These are phyloP conservation scores for Choristoneura fumiferana DNA, from an alignment of 1,140 invertebrate species.

Conservation along the genomic window DNA sequence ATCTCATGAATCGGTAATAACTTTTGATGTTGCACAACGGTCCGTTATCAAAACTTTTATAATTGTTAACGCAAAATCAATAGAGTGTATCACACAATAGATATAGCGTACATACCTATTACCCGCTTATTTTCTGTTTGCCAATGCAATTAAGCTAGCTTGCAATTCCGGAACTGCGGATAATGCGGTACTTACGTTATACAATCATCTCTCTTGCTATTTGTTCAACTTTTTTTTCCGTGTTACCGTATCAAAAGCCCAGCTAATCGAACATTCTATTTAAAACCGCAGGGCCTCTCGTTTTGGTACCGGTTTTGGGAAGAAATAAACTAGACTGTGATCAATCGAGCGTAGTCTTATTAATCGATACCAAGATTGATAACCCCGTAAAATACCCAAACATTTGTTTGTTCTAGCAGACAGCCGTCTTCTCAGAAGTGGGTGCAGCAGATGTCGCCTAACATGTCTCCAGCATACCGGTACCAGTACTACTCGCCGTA, in stretches of 20 bases:
- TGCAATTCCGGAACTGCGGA: slow-evolving; percentile 14
- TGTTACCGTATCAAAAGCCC: no score
- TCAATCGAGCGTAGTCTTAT: no score
- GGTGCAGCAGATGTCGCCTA: slow-evolving; percentile 50
- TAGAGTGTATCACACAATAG: not conserved
- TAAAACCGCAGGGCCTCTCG: no score
- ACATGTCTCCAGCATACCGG: slow-evolving; percentile 53
- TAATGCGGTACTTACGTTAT: slow-evolving; percentile 9
- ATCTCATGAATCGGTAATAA: no score
- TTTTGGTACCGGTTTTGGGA: no score
- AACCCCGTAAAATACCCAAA: no score
- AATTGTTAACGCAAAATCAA: slow-evolving; percentile 4
- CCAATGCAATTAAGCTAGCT: slow-evolving; percentile 5
- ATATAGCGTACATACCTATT: not conserved
- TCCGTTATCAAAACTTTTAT: not conserved
- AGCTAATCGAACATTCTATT: no score
- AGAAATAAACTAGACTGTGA: no score
- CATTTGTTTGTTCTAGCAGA: slow-evolving; percentile 48
- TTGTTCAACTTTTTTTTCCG: slow-evolving; percentile 2
- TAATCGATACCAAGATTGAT: no score
- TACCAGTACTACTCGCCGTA: slow-evolving; percentile 73
- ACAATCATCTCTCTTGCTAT: slow-evolving; percentile 11
- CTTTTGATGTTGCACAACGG: no score
- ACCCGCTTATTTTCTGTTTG: not conserved
- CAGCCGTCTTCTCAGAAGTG: slow-evolving; percentile 52